Conservation (phyloP, 2,113 vertebrate genomes). For the Pluvialis apricaria region DNA sequence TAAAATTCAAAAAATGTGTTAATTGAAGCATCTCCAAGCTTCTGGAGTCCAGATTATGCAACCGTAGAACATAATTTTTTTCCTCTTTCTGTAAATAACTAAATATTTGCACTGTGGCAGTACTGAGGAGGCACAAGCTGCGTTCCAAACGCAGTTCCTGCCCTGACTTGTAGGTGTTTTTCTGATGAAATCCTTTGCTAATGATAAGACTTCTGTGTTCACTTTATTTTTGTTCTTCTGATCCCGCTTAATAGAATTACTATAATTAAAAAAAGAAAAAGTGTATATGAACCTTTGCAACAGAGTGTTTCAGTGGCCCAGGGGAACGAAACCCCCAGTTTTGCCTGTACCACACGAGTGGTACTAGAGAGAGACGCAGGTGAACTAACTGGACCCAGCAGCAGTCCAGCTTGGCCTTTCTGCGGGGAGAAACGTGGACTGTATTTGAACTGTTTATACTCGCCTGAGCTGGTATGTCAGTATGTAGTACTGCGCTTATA, state of each 20-base stretch:
- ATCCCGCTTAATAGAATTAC: not conserved
- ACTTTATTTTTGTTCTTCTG: not conserved
- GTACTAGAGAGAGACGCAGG: not conserved
- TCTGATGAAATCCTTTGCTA: slow-evolving; percentile 27
- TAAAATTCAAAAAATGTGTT: not conserved
- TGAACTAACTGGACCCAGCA: not conserved
- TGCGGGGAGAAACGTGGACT: not conserved
- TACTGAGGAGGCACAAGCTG: not conserved
- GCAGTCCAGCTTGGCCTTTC: not conserved
- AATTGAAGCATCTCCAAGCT: not conserved
- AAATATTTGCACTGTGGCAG: slow-evolving; percentile 10
- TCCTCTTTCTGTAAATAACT: not conserved
- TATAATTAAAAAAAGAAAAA: not conserved
- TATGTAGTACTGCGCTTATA: not conserved
- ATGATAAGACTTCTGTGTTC: slow-evolving; percentile 18
- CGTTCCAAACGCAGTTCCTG: not conserved
- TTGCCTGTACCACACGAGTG: not conserved
- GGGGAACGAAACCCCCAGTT: not conserved
- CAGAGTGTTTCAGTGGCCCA: not conserved
- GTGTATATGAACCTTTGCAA: not conserved
- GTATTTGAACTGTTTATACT: not conserved
- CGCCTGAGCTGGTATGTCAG: not conserved
- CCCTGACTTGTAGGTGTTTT: slow-evolving; percentile 38
- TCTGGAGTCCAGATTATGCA: not conserved
- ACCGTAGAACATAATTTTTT: not conserved